phyloP scores from a whole-genome alignment of 2,797 vertebrate species.

The Notoglanidium macrostoma region DNA sequence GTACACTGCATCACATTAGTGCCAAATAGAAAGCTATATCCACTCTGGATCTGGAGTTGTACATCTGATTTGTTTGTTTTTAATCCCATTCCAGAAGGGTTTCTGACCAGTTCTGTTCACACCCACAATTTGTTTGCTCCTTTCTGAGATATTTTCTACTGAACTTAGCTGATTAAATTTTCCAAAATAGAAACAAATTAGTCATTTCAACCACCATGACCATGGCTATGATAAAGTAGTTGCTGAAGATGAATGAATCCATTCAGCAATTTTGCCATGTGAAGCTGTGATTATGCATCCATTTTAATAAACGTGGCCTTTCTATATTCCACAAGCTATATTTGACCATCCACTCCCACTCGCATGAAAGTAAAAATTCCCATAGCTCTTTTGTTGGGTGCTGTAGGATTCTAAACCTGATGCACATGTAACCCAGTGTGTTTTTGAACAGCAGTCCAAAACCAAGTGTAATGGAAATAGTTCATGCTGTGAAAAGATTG shows the following conservation, averaged over 20 bases:
- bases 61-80: not conserved
- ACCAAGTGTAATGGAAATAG: no score
- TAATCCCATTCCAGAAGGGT: not conserved
- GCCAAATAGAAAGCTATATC: not conserved
- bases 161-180: not conserved
- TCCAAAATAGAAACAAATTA: not conserved
- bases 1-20: not conserved
- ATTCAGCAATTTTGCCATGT: not conserved
- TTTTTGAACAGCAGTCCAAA: no score
- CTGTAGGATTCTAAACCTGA: not conserved
- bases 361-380: not conserved
- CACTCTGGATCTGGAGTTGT: not conserved
- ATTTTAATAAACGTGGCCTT: not conserved
- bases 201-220: not conserved
- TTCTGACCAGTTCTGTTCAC: not conserved
- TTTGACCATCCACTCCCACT: not conserved
- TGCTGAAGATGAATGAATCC: not conserved
- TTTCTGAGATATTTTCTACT: not conserved
- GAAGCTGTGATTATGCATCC: not conserved
- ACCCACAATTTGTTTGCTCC: not conserved
- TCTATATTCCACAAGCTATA: not conserved
- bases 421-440: not conserved
- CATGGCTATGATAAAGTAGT: not conserved
- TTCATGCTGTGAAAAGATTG: no score
- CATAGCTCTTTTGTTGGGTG: not conserved